Evolutionary conservation across 2,113 vertebrate genomes (phyloP), one percentile per base, ranked within the genome.

Genomic region (Anhinga anhinga): DNA sequence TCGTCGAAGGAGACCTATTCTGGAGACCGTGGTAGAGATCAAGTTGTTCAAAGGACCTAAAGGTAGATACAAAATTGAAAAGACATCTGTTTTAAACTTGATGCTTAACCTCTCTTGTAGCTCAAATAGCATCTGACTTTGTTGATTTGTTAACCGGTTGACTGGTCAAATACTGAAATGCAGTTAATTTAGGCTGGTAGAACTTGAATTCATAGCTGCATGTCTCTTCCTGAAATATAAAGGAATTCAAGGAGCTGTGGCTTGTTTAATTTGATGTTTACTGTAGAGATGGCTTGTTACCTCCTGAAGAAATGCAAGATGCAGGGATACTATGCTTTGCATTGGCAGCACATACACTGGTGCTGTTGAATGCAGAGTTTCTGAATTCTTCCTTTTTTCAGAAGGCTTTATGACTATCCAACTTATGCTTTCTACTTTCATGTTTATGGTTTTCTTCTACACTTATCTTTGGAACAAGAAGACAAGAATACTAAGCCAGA

Each of bases 21-120:
- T 99, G 95, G 99, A 99, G 97, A 99, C 99, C 13, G 98, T 99
- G 34, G 98, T 99, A 38, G 99, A 99, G 97, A 99, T 99, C 97
- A 99, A 99, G 97, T 98, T 99, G 84, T 98, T 99, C 96, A 99
- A 99, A 98, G 99, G 99, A 91, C 99, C 99, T 94, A 99, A 99
- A 99, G 99, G 99, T 99, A 98, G 93, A 23, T 16, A 7, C 1
- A 13, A 50, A 71, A 82, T 62, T 62, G 13, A 22, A 69, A 73
- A 82, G 0, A 26, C 1, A 2, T 49, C 34, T 6, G 10, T 59
- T 93, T 95, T 25, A 47, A 47, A 42, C 32, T 52, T 44, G 9
- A 20, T 34, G 7, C 10, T 62, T 58, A n/a, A 47, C 20, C 8
- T 65, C 5, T 79, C 22, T 25, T 58, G 5, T 81, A 34, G 53